Evolutionary conservation across 2,113 vertebrate genomes (phyloP).

Genomic region (Sander vitreus): DNA sequence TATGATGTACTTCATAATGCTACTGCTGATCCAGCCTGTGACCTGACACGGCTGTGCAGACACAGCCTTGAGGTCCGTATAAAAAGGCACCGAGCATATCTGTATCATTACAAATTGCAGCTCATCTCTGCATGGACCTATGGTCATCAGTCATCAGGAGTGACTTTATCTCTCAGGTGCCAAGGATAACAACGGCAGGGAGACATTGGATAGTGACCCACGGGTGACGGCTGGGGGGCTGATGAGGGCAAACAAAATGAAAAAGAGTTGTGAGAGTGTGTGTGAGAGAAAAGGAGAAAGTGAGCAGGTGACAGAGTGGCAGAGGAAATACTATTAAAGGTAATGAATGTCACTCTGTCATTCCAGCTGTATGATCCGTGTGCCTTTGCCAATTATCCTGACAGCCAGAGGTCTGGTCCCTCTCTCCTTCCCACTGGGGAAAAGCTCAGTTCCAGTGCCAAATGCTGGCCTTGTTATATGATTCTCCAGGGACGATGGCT

Average conservation of each 20-base stretch:
- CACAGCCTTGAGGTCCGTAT: constrained; percentile 72
- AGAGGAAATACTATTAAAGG: constrained; percentile 61
- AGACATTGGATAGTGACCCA: constrained; percentile 57
- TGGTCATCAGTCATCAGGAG: constrained; percentile 71
- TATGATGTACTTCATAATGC: constrained; percentile 65
- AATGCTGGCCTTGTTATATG: constrained; percentile 68
- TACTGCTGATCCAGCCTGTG: constrained; percentile 59
- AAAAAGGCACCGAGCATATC: constrained; percentile 65
- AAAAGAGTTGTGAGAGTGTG: not conserved
- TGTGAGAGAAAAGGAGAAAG: constrained; percentile 13
- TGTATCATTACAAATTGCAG: constrained; percentile 67
- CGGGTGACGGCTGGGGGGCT: constrained; percentile 20
- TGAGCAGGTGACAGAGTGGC: constrained; percentile 56
- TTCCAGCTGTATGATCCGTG: constrained; percentile 66
- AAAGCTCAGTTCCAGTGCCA: constrained; percentile 53
- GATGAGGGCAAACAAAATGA: constrained; percentile 50
- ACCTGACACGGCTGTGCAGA: constrained; percentile 65
- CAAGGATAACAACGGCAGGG: constrained; percentile 73
- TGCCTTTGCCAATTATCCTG: constrained; percentile 70
- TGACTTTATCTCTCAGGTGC: constrained; percentile 78
- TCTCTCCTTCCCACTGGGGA: constrained; percentile 48
- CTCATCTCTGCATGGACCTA: constrained; percentile 55
- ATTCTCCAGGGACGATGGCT: constrained; percentile 46
- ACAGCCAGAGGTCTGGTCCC: constrained; percentile 62
- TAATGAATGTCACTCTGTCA: constrained; percentile 72